These are phyloP conservation scores for Drosophila rubida DNA, from an alignment of 2,888 invertebrate genomes.

Conservation along the genomic window DNA sequence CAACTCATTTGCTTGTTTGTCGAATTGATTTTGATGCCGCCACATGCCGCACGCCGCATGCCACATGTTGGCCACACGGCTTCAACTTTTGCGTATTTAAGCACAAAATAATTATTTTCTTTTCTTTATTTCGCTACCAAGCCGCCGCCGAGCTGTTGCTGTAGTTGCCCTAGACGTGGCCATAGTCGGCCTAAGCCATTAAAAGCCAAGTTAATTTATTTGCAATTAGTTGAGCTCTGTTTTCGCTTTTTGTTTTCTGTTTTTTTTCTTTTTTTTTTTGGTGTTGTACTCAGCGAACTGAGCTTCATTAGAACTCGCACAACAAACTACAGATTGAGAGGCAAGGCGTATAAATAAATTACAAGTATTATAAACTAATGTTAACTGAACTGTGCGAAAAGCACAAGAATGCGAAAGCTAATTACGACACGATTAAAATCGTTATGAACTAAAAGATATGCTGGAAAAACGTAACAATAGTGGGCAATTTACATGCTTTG, in stretches of 20 bases:
- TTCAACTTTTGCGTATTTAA: conserved; percentile 47
- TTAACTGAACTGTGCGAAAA: neutral
- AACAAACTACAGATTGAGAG: conserved; percentile 4
- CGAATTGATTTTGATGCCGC: conserved; percentile 77
- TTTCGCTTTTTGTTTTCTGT: conserved; percentile 1
- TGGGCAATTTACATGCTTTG: too few species aligned
- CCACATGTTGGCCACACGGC: conserved; percentile 43
- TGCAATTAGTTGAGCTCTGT: conserved; percentile 69
- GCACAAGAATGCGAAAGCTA: neutral
- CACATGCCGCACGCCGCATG: conserved; percentile 28
- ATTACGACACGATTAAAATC: neutral
- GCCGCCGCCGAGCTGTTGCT: neutral
- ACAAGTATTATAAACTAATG: neutral
- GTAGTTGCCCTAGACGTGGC: conserved; percentile 19
- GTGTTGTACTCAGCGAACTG: neutral
- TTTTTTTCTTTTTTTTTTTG: neutral
- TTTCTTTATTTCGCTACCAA: conserved; percentile 32
- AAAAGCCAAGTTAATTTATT: conserved; percentile 75
- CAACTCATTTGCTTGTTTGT: conserved; percentile 79
- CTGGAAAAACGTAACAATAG: neutral
- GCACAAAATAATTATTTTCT: conserved; percentile 60
- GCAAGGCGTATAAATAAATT: neutral
- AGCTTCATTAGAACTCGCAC: conserved; percentile 19
- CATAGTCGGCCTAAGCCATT: conserved; percentile 54
- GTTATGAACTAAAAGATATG: neutral